Conservation (phyloP, 1,140 invertebrate species). For the Ephestia elutella region DNA sequence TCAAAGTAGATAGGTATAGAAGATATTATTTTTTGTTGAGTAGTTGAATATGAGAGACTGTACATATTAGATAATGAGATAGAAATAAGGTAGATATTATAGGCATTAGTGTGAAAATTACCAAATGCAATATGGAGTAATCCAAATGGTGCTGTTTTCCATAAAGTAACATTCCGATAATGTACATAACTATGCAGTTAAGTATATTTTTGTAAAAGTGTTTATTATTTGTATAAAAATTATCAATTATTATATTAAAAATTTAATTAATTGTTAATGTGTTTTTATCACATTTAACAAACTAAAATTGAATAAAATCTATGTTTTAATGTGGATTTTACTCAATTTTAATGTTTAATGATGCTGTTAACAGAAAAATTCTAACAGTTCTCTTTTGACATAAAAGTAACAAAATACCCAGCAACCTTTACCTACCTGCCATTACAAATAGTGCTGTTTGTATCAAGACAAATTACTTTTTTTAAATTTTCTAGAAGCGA, state of each 20-base stretch:
- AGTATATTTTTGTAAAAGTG: slow-evolving; percentile 6
- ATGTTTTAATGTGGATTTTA: too few species aligned
- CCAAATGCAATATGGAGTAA: slow-evolving; percentile 37
- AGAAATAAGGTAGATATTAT: slow-evolving; percentile 7
- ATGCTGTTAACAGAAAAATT: too few species aligned
- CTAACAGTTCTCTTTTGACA: too few species aligned
- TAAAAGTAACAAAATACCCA: too few species aligned
- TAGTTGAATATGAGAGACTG: slow-evolving; percentile 9
- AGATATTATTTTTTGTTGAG: too few species aligned
- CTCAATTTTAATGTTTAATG: too few species aligned
- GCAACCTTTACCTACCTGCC: too few species aligned
- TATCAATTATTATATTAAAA: neutral
- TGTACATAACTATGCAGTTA: slow-evolving; percentile 4
- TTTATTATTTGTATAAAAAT: slow-evolving; percentile 11
- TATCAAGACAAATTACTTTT: too few species aligned
- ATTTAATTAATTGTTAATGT: neutral
- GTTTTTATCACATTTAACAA: too few species aligned
- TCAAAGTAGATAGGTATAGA: neutral
- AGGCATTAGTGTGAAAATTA: slow-evolving; percentile 14
- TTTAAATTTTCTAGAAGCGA: too few species aligned
- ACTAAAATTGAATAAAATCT: too few species aligned
- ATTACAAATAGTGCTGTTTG: too few species aligned
- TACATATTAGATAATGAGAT: slow-evolving; percentile 23
- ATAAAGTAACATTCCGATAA: neutral
- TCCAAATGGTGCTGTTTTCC: slow-evolving; percentile 56